Evolutionary conservation across 2,888 invertebrate genomes (phyloP), one percentile per base, ranked within the genome.

Genomic region (Dasypogon diadema): DNA sequence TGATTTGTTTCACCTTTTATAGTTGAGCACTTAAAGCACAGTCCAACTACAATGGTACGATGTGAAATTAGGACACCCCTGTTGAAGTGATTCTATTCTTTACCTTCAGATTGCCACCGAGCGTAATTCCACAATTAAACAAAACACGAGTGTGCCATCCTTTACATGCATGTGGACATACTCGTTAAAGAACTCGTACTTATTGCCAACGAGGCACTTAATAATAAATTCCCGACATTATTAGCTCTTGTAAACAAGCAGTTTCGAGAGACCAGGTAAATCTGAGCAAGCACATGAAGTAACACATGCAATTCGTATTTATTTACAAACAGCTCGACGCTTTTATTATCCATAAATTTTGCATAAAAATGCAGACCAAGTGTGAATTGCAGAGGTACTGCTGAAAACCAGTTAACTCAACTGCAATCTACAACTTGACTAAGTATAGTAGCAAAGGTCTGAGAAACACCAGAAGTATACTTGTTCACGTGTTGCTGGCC

Each of bases 401-500:
- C 10, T 6, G 6, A 18, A 60, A 60, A 60, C 37, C 60, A 60
- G 60, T 60, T 60, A 21, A 37, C 21, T 5, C 37, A n/a, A n/a
- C 21, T 12, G 42, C n/a, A 22, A 3, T 58, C 26, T 42, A 4
- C 8, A 34, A 12, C 37, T 37, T 58, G 8, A 14, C 34, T 58
- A 22, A 16, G 34, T 30, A 42, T 60, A 60, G 4, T 18, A 26
- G 10, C 14, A 37, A 12, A 60, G 30, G 58, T 58, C 58, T 30
- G 16, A 58, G 58, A 30, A 58, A 30, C 56, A 58, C 58, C 30
- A 30, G 37, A 60, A 60, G 60, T 60, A 37, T 60, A 37, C 37
- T 60, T 26, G 37, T 60, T 60, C 60, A 60, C 60, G 60, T 60
- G 51, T 51, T 21, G 12, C 51, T n/a, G 18, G 16, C 16, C 6